Percentiles rank a stretch among this genome's conserved stretches.
Evolutionary conservation across 2,113 vertebrate genomes (phyloP).

Genomic region (Menidia beryllina): DNA sequence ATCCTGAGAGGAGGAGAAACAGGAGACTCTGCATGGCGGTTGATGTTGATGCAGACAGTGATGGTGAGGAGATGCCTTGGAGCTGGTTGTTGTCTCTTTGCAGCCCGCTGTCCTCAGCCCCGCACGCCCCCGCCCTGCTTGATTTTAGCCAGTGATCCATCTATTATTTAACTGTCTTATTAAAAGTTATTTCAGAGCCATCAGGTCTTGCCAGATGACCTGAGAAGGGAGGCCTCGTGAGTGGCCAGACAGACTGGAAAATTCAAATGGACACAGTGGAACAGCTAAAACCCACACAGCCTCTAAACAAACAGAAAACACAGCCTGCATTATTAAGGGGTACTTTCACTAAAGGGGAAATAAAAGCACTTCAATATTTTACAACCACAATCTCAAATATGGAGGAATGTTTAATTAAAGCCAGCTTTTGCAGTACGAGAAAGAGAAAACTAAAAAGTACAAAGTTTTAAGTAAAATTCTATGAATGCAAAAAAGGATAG

Average conservation of each 20-base stretch:
- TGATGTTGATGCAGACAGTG: conserved; percentile 46
- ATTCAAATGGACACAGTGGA: conserved; percentile 80
- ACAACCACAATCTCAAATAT: conserved; percentile 70
- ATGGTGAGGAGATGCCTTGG: conserved; percentile 47
- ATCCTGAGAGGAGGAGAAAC: conserved; percentile 74
- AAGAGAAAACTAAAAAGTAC: conserved; percentile 39
- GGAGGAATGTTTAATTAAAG: conserved; percentile 80
- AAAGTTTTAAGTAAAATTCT: conserved; percentile 27
- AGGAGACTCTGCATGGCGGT: conserved; percentile 58
- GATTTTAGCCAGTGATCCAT: conserved; percentile 81
- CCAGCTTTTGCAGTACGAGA: conserved; percentile 55
- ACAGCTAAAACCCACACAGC: conserved; percentile 78
- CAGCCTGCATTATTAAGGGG: conserved; percentile 80
- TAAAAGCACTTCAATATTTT: conserved; percentile 82
- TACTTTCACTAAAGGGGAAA: conserved; percentile 73
- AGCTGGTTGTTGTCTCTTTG: conserved; percentile 71
- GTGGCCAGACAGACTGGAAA: conserved; percentile 77
- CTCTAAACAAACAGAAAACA: conserved; percentile 82
- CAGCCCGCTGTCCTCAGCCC: conserved; percentile 68
- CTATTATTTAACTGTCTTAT: conserved; percentile 87
- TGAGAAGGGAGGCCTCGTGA: conserved; percentile 74
- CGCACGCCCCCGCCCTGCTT: conserved; percentile 64
- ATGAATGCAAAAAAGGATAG: conserved; percentile 13
- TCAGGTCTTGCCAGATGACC: conserved; percentile 83
- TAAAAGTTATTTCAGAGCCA: conserved; percentile 87